These are phyloP conservation scores for Sylvilagus bachmani DNA, from an alignment of 2,113 vertebrate species.

Conservation along the genomic window DNA sequence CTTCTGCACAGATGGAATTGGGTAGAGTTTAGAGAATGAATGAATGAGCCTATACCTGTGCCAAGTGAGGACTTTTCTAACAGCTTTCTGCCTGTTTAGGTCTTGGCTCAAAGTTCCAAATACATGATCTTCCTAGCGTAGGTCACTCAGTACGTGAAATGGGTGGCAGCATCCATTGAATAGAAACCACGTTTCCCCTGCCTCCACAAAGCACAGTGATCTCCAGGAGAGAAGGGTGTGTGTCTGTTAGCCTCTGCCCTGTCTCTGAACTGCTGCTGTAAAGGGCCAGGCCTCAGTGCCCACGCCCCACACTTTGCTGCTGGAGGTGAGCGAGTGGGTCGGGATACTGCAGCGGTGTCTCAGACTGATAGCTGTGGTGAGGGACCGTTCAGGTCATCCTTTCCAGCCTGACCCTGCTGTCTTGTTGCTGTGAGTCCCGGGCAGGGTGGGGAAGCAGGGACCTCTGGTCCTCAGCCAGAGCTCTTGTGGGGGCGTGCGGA, in stretches of 20 bases:
- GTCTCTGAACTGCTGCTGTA: not conserved
- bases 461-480: not conserved
- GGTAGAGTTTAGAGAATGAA: constrained; percentile 20
- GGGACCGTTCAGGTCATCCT: not conserved
- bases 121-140: not conserved
- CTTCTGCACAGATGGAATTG: constrained; percentile 32
- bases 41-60: constrained; percentile 15
- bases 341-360: not conserved
- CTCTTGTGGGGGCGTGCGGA: not conserved
- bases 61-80: not conserved
- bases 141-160: not conserved
- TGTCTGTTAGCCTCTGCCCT: not conserved
- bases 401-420: not conserved
- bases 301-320: not conserved
- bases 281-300: not conserved
- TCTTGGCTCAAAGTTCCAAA: not conserved
- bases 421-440: not conserved
- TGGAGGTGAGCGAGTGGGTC: not conserved
- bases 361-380: not conserved
- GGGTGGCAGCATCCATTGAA: not conserved
- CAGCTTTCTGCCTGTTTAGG: not conserved
- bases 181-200: not conserved
- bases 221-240: not conserved
- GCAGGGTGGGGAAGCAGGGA: not conserved
- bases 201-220: not conserved